Evolutionary conservation across 2,113 vertebrate genomes (phyloP).

Genomic region (Phoenicopterus ruber): DNA sequence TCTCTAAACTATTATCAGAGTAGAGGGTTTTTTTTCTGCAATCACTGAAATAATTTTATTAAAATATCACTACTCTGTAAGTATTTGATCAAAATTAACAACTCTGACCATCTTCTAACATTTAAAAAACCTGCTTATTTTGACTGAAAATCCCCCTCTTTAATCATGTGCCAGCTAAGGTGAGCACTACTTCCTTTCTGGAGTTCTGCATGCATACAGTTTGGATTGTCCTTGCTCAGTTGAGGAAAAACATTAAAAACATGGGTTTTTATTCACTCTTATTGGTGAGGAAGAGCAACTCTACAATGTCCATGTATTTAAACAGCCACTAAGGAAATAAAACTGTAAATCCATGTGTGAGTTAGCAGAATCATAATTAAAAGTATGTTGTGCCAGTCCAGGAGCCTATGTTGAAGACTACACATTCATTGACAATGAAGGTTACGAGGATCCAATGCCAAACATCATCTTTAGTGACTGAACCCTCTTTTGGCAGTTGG

Average conservation of each 20-base stretch:
- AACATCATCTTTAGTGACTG: not conserved
- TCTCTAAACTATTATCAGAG: not conserved
- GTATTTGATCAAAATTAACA: not conserved
- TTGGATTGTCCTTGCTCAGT: not conserved
- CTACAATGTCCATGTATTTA: not conserved
- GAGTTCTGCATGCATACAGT: not conserved
- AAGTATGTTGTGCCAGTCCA: not conserved
- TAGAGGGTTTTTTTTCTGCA: not conserved
- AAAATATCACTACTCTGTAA: not conserved
- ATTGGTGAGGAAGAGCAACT: not conserved
- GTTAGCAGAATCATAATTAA: not conserved
- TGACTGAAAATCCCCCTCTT: not conserved
- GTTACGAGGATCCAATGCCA: not conserved
- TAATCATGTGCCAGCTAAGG: not conserved
- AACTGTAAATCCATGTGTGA: not conserved
- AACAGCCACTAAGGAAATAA: not conserved
- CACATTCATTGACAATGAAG: rapidly evolving
- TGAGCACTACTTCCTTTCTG: not conserved
- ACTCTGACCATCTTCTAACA: not conserved
- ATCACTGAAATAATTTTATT: not conserved
- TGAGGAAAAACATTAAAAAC: not conserved
- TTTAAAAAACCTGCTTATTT: not conserved
- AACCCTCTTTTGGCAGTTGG: not conserved
- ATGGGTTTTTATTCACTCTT: not conserved
- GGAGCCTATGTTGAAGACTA: not conserved